Conservation (phyloP, 1,140 invertebrate species). For the Chelonus insularis region DNA sequence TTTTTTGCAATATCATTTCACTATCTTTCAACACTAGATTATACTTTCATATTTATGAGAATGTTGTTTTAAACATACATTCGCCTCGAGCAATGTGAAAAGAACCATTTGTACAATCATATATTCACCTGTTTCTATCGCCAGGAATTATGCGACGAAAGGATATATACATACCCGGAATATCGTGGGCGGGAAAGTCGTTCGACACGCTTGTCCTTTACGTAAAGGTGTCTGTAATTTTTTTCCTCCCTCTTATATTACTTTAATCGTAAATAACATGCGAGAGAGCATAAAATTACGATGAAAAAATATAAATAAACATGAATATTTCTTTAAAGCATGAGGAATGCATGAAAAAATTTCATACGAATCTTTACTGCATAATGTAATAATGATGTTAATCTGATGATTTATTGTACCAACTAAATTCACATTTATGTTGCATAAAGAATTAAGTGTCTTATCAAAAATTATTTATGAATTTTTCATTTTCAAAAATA, state of each 20-base stretch:
- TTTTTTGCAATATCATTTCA: too few species aligned
- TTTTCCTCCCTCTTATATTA: constrained; percentile 1
- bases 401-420: too few species aligned
- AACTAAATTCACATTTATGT: too few species aligned
- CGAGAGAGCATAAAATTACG: not conserved
- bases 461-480: too few species aligned
- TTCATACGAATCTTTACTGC: too few species aligned
- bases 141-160: not conserved
- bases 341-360: too few species aligned
- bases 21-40: too few species aligned
- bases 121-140: constrained; percentile 15
- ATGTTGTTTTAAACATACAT: not conserved
- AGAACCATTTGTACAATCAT: not conserved
- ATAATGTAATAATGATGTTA: too few species aligned
- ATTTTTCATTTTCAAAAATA: too few species aligned
- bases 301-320: not conserved
- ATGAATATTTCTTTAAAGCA: not conserved
- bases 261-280: constrained; percentile 10
- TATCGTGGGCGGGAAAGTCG: constrained; percentile 27
- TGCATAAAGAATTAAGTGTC: too few species aligned
- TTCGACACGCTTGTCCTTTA: constrained; percentile 25
- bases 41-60: not conserved
- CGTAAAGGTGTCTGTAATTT: constrained; percentile 21
- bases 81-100: not conserved
- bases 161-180: constrained; percentile 2